Evolutionary conservation across 1,140 invertebrate genomes (phyloP).

Genomic region (Nasonia longicornis): DNA sequence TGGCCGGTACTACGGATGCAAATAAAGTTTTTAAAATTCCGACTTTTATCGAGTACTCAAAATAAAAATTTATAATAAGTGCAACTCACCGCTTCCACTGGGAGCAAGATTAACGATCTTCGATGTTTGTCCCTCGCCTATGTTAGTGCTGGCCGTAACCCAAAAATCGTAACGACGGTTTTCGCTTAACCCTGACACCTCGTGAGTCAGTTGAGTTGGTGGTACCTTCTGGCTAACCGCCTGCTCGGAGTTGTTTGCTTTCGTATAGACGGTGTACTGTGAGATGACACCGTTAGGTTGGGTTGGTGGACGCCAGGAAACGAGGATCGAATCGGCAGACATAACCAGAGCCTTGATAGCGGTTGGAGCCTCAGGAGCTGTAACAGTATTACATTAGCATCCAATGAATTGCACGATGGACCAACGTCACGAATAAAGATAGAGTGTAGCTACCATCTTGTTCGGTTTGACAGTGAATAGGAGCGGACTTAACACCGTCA

Average conservation of each 20-base stretch:
- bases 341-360: conserved; percentile 93
- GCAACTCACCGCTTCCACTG: conserved; percentile 78
- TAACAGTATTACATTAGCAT: not conserved
- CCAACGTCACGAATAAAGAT: not conserved
- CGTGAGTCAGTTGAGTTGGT: conserved; percentile 72
- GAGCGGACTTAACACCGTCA: conserved; percentile 91
- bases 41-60: not conserved
- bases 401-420: not conserved
- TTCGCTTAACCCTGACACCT: conserved; percentile 85
- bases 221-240: conserved; percentile 78
- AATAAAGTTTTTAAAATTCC: conserved; percentile 14
- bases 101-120: conserved; percentile 87
- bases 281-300: conserved; percentile 93
- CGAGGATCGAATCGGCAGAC: conserved; percentile 89
- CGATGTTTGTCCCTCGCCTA: conserved; percentile 91
- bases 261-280: conserved; percentile 93
- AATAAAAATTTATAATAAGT: not conserved
- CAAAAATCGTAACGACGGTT: conserved; percentile 91
- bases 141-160: conserved; percentile 93
- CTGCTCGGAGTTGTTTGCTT: conserved; percentile 79
- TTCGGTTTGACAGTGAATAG: conserved; percentile 94
- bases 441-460: conserved; percentile 82
- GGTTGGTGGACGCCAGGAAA: conserved; percentile 92
- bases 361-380: conserved; percentile 92
- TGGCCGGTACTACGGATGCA: conserved; percentile 82